A percentile compares a stretch with the other conserved stretches of the same genome.
These are phyloP conservation scores for Halocaridina rubra DNA, from an alignment of 2,888 invertebrate species.

Conservation along the genomic window DNA sequence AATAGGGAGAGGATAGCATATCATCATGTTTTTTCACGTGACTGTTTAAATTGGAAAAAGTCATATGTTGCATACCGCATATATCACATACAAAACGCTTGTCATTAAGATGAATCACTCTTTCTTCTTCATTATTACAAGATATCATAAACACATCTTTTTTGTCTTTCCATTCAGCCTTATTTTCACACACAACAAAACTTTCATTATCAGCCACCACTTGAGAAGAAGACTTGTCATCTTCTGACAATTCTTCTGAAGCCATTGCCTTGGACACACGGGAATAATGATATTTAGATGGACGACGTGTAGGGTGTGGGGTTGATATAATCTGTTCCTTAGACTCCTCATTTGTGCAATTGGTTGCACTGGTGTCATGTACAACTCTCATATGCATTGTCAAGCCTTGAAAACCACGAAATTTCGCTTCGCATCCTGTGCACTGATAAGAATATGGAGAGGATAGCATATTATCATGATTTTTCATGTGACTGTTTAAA, in stretches of 20 bases:
- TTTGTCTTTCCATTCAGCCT: too few relatives aligned
- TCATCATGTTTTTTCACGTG: conserved; percentile 41
- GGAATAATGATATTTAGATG: conserved; percentile 32
- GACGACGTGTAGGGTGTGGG: conserved; percentile 40
- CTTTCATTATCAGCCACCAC: neutral
- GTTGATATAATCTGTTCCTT: neutral
- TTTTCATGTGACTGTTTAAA: conserved; percentile 35
- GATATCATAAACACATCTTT: neutral
- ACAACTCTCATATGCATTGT: conserved; percentile 18
- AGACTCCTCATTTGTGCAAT: neutral
- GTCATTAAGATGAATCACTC: conserved; percentile 44
- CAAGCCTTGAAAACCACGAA: conserved; percentile 29
- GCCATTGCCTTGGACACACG: neutral
- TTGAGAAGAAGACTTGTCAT: neutral
- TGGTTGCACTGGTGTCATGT: neutral
- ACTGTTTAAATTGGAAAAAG: conserved; percentile 36
- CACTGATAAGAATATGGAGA: conserved; percentile 19
- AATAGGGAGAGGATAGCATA: conserved; percentile 7
- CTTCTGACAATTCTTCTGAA: neutral
- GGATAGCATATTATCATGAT: conserved; percentile 17
- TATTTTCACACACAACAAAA: too few relatives aligned
- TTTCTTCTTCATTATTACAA: neutral
- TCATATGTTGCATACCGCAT: conserved; percentile 65
- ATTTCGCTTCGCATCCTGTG: conserved; percentile 28
- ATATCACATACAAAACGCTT: conserved; percentile 68